phyloP scores from a whole-genome alignment of 2,797 vertebrate species.

The Dipus sagitta region DNA sequence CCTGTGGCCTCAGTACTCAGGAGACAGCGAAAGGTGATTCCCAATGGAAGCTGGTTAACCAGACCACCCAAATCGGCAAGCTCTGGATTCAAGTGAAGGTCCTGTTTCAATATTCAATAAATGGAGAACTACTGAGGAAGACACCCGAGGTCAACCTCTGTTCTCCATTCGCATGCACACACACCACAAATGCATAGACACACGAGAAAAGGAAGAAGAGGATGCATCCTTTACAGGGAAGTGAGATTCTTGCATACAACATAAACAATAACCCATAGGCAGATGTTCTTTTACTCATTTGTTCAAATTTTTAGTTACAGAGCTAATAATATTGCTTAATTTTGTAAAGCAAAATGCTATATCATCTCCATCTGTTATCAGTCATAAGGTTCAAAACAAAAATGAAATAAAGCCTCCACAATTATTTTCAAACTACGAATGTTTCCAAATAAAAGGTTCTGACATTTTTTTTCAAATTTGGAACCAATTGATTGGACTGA shows the following conservation, averaged over 20 bases:
- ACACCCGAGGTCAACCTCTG: too few relatives aligned
- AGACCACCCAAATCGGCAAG: too few relatives aligned
- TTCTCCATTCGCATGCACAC: too few relatives aligned
- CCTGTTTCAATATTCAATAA: too few relatives aligned
- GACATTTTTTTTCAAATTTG: neutral
- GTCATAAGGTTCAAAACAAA: neutral
- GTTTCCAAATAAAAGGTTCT: slow-evolving; percentile 53
- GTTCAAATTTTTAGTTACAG: slow-evolving; percentile 1
- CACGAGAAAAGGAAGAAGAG: too few relatives aligned
- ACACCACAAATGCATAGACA: too few relatives aligned
- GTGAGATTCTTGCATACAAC: neutral
- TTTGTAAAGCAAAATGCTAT: slow-evolving; percentile 46
- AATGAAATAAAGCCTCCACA: neutral
- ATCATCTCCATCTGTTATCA: neutral
- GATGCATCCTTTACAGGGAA: neutral
- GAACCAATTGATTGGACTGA: slow-evolving; percentile 28
- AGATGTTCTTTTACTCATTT: neutral
- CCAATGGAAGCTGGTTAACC: too few relatives aligned
- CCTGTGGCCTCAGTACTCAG: too few relatives aligned
- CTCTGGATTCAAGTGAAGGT: too few relatives aligned
- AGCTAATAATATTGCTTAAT: slow-evolving; percentile 18
- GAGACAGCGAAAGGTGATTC: too few relatives aligned
- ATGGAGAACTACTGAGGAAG: too few relatives aligned
- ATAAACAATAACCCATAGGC: neutral
- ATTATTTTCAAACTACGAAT: slow-evolving; percentile 35